phyloP scores from a whole-genome alignment of 2,113 vertebrate species.

The Cololabis saira region DNA sequence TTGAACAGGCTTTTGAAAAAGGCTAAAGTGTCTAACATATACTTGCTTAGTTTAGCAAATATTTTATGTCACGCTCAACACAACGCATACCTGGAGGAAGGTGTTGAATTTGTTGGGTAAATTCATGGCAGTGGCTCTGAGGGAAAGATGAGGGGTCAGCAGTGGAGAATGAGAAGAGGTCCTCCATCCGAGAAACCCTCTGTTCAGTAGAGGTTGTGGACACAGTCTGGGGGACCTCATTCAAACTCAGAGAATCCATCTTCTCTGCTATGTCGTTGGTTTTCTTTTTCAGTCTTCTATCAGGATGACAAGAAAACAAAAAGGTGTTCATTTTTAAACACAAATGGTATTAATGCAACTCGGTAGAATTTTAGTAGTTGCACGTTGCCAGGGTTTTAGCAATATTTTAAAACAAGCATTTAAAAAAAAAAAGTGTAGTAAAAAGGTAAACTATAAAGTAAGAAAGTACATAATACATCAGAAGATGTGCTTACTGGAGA shows the following conservation, averaged over 20 bases:
- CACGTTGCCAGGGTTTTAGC: too few species aligned
- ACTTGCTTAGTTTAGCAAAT: too few species aligned
- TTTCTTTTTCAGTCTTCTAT: conserved; percentile 86
- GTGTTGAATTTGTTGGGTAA: conserved; percentile 78
- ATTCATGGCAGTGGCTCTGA: conserved; percentile 68
- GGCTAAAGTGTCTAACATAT: too few species aligned
- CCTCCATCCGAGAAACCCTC: conserved; percentile 78
- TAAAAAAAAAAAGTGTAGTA: too few species aligned
- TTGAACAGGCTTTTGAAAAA: not conserved
- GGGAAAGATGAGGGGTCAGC: conserved; percentile 65
- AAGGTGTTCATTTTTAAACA: not conserved
- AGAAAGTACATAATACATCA: not conserved
- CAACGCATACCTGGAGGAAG: conserved; percentile 83
- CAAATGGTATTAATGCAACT: not conserved
- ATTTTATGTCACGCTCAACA: not conserved
- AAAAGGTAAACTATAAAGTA: too few species aligned
- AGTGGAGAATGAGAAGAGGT: conserved; percentile 83
- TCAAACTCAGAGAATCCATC: conserved; percentile 80
- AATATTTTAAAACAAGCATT: too few species aligned
- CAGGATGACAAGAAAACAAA: not conserved
- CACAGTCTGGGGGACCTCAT: conserved; percentile 43
- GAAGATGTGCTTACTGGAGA: conserved; percentile 78
- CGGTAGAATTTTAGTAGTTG: too few species aligned
- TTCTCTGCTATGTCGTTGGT: conserved; percentile 72
- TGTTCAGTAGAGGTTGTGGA: conserved; percentile 21